Evolutionary conservation across 2,797 vertebrate genomes (phyloP).

Genomic region (Prionace glauca): DNA sequence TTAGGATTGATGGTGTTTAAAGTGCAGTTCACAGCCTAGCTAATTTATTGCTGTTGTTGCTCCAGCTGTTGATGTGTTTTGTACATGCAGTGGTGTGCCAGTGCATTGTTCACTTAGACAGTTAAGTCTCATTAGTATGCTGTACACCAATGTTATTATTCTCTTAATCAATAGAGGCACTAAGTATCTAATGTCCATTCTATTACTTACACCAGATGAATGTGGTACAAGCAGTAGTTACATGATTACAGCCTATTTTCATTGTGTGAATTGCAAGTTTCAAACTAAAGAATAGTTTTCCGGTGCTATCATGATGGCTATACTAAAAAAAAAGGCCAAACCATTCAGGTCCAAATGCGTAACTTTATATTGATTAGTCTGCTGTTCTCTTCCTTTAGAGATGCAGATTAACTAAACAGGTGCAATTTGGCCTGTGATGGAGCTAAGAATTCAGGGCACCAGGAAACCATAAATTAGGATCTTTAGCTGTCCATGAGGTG

Average conservation of each 20-base stretch:
- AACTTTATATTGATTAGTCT: background rate
- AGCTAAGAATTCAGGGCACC: background rate
- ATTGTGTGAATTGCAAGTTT: background rate
- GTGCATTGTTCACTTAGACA: background rate
- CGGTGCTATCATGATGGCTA: background rate
- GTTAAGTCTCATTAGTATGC: background rate
- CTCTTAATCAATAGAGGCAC: background rate
- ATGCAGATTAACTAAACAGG: background rate
- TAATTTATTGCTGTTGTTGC: background rate
- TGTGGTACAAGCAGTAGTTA: background rate
- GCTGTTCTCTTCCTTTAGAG: background rate
- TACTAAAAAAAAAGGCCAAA: background rate
- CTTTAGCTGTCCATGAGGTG: background rate
- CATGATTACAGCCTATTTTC: slow-evolving; percentile 12
- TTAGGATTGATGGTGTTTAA: background rate
- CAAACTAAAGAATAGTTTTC: background rate
- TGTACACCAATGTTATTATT: slow-evolving; percentile 17
- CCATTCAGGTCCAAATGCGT: background rate
- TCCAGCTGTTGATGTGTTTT: background rate
- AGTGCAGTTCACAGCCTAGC: background rate
- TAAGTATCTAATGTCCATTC: background rate
- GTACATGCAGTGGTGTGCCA: background rate
- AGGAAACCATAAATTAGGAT: background rate
- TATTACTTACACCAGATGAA: background rate
- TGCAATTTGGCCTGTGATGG: background rate